phyloP scores from a whole-genome alignment of 2,888 invertebrate species.

The Byasa hedistus region DNA sequence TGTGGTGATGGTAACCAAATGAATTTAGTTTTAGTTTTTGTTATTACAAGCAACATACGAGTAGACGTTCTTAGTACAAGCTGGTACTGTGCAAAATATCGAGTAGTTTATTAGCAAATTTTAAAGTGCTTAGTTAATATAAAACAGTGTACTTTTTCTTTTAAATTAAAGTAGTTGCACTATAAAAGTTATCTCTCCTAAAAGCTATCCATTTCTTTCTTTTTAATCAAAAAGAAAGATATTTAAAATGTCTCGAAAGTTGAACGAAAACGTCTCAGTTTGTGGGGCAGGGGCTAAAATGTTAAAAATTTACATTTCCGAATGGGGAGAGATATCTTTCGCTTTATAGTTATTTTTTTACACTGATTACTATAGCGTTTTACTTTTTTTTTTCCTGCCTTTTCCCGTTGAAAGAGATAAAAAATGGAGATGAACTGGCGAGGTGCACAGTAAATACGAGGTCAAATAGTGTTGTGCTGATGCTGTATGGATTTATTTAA shows the following conservation, averaged over 20 bases:
- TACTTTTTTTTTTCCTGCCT: constrained; percentile 67
- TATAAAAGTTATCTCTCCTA: neutral
- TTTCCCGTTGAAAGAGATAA: constrained; percentile 76
- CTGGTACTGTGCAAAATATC: no score
- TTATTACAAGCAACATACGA: no score
- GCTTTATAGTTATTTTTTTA: constrained; percentile 64
- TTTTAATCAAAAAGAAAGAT: constrained; percentile 16
- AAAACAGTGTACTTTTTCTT: neutral
- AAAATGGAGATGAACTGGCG: constrained; percentile 79
- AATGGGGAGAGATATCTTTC: constrained; percentile 57
- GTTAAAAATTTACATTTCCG: constrained; percentile 48
- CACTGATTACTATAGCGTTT: constrained; percentile 77
- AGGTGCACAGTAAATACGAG: constrained; percentile 78
- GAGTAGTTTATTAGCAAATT: no score
- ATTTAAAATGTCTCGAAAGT: constrained; percentile 14
- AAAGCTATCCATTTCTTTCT: neutral
- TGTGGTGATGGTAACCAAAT: no score
- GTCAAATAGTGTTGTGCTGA: constrained; percentile 51
- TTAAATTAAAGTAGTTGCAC: neutral
- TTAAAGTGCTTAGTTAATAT: neutral
- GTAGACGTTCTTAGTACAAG: no score
- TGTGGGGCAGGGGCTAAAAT: constrained; percentile 46
- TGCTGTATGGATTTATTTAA: neutral
- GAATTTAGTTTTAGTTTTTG: no score
- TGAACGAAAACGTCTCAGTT: constrained; percentile 10